Percentiles rank a stretch among this genome's conserved stretches.
Conservation (phyloP, 1,140 invertebrate species). For the Lysiphlebus fabarum region DNA sequence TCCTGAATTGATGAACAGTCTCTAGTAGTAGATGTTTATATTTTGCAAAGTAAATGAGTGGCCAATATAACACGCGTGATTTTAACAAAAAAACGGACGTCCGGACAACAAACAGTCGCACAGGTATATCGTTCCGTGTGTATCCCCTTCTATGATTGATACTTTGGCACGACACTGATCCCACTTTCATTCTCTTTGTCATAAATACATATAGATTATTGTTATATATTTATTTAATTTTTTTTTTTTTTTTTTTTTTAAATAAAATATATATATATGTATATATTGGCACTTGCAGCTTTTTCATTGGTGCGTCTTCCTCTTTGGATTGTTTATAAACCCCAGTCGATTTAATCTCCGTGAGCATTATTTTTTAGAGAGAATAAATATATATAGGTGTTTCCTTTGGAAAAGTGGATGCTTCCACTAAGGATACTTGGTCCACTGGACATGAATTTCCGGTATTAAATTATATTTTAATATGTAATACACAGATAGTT, state of each 20-base stretch:
- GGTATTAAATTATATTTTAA: slow-evolving; percentile 21
- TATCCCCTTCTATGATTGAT: slow-evolving; percentile 27
- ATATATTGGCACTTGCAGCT: slow-evolving; percentile 16
- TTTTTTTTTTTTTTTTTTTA: slow-evolving; percentile 19
- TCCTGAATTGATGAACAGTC: slow-evolving; percentile 38
- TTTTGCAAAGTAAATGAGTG: slow-evolving; percentile 4
- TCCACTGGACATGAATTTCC: slow-evolving; percentile 46
- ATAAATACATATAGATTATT: slow-evolving; percentile 14
- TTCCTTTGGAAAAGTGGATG: slow-evolving; percentile 40
- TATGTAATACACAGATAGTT: not conserved
- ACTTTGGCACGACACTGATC: slow-evolving; percentile 26
- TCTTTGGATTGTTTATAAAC: slow-evolving; percentile 17
- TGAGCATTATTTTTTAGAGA: not conserved
- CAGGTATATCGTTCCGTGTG: slow-evolving; percentile 50
- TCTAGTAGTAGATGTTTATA: not conserved
- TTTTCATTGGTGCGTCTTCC: slow-evolving; percentile 1
- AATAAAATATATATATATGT: too few species aligned
- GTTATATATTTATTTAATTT: slow-evolving; percentile 15
- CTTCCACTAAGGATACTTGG: slow-evolving; percentile 44
- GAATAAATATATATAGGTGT: slow-evolving; percentile 21
- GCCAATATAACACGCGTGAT: slow-evolving; percentile 46
- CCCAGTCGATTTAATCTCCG: slow-evolving; percentile 25
- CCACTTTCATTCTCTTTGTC: slow-evolving; percentile 20
- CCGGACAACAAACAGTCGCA: slow-evolving; percentile 52
- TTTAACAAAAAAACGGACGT: slow-evolving; percentile 55